Base-by-base conservation (phyloP, 2,888 invertebrate genomes). In the Bembecia ichneumoniformis region DNA sequence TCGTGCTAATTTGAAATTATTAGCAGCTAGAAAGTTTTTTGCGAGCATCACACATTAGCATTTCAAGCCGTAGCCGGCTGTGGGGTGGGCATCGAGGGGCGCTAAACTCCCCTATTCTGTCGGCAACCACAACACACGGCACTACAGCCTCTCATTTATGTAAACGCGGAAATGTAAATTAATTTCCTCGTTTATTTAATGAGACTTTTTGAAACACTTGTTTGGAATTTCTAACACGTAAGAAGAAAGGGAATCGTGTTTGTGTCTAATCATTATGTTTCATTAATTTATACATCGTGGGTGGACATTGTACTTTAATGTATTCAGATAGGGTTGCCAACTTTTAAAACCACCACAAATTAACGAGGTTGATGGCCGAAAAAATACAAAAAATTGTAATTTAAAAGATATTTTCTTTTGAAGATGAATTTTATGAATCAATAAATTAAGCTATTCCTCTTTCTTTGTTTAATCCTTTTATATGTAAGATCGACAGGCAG, bases 161-260 rank as follows among this genome's bases (percentile, higher is more conserved):
- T 77, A 71, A 80, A 74, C 68, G 76, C 65, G 66, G 65, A 74
- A 77, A 80, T 81, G 76, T 73, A 77, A 79, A 79, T 81, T 81
- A 77, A 79, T 80, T 76, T 73, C 63, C 59, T 62, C 74, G 67
- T 73, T 78, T 74, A 76, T 72, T 65, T 69, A 74, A 77, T 63
- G 63, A 71, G 68, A 72, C 65, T 71, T 77, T 78, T 74, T 68
- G 68, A 61, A 58, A 66, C 64, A 58, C 59, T 63, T 59, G 62
- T 59, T 55, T 61, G 59, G 28, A 65, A 70, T 71, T 66, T 67
- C 65, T 62, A 28, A 61, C 56, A 61, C 55, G 59, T 55, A 55
- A 60, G 52, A 54, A 11, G 34, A 20, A n/a, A 46, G 46, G 15
- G 34, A 44, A 44, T 40, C n/a, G n/a, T 14, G 13, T 28, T 28